Conservation (phyloP, 2,888 invertebrate genomes). For the Lysandra bellargus region DNA sequence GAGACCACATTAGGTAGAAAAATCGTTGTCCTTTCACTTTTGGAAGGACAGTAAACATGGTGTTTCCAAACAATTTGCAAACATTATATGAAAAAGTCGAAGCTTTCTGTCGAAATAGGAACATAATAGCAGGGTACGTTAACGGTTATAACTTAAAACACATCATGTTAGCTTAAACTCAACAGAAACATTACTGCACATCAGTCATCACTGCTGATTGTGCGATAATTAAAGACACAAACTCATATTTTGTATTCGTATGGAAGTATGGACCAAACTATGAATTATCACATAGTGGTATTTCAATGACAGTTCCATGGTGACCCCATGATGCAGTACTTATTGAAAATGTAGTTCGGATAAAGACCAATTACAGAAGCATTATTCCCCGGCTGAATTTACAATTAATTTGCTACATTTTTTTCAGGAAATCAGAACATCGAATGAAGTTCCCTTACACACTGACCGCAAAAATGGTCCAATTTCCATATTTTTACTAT, state of each 20-base stretch:
- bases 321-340: no score
- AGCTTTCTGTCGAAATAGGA: slow-evolving; percentile 44
- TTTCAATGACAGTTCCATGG: no score
- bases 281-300: no score
- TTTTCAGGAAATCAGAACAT: slow-evolving; percentile 76
- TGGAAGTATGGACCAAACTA: no score
- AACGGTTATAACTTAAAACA: slow-evolving; percentile 19
- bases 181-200: not conserved
- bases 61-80: slow-evolving; percentile 51
- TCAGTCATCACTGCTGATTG: no score
- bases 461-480: slow-evolving; percentile 87
- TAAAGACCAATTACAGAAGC: no score
- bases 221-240: no score
- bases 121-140: slow-evolving; percentile 51
- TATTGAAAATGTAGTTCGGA: no score
- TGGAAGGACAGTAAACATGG: slow-evolving; percentile 43
- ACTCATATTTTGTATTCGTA: no score
- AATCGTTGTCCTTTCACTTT: no score
- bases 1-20: no score
- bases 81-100: slow-evolving; percentile 51
- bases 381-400: not conserved
- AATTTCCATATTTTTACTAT: slow-evolving; percentile 89
- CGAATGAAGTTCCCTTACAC: slow-evolving; percentile 95
- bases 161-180: not conserved
- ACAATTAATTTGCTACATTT: not conserved